Percentiles rank a stretch among this genome's conserved stretches.
These are phyloP conservation scores for Uropetala carovei DNA, from an alignment of 2,888 invertebrate species.

Conservation along the genomic window DNA sequence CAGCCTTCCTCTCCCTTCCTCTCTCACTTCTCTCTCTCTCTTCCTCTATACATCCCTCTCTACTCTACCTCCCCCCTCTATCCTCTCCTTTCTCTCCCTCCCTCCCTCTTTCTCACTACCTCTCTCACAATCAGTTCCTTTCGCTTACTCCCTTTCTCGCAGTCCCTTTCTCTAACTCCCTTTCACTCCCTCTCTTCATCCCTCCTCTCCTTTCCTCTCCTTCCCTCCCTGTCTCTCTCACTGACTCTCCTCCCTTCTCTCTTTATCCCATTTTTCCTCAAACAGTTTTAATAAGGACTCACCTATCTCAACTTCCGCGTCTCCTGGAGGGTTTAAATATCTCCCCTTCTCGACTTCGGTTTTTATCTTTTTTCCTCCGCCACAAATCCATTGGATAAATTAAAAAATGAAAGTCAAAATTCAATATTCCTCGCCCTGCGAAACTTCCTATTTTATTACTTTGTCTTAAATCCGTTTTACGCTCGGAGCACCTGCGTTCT, in stretches of 20 bases:
- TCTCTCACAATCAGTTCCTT: neutral
- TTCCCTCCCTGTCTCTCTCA: neutral
- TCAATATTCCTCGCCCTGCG: neutral
- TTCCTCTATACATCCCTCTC: neutral
- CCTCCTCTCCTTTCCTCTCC: neutral
- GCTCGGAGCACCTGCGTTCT: neutral
- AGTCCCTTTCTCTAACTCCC: neutral
- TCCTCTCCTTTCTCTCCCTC: neutral
- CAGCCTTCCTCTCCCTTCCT: neutral
- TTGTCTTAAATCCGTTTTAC: slow-evolving; percentile 11
- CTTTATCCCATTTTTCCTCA: neutral
- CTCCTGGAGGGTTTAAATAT: neutral
- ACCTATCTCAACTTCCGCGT: neutral
- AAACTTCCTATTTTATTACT: neutral
- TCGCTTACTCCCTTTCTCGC: neutral
- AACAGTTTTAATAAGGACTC: slow-evolving; percentile 22
- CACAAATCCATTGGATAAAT: neutral
- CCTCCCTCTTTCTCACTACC: neutral
- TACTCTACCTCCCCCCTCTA: neutral
- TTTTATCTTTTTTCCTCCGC: neutral
- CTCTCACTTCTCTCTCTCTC: neutral
- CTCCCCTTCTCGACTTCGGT: neutral
- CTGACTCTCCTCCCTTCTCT: neutral
- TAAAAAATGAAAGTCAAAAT: slow-evolving; percentile 8
- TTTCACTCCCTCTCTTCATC: neutral